Base-by-base conservation (phyloP, 2,888 invertebrate genomes). In the Polyommatus iphigenia region DNA sequence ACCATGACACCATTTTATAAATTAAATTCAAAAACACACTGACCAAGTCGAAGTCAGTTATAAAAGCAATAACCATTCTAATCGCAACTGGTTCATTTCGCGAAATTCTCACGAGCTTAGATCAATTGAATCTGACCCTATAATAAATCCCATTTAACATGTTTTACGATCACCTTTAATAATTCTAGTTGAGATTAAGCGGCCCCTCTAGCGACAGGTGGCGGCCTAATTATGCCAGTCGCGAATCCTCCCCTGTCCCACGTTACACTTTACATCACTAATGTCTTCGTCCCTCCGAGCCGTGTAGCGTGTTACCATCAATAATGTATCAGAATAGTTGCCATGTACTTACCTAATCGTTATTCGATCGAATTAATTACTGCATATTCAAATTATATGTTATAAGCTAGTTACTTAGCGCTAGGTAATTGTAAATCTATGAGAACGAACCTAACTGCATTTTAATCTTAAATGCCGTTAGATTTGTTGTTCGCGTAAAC, bases 161-260 rank as follows among this genome's bases (percentile, higher is more conserved):
- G 80, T 79, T 71, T 76, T 72, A 78, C 78, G 73, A 78, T 78
- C 78, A 18, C 59, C 78, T 81, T 80, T 82, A 82, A 83, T 82
- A 82, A 82, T 83, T 82, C 83, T 81, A 83, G 83, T 83, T 83
- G 67, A 81, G 82, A 83, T 83, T 81, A 80, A 81, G 79, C 80
- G 80, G 78, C 78, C 81, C 81, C 81, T 78, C 77, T 80, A 80
- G 82, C 79, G 80, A 81, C 80, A 80, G 83, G 78, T 72, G 72
- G 71, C 50, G 78, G 46, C 73, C 73, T 41, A 78, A 84, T 83
- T 85, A 81, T 82, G 82, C 82, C 84, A 84, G 81, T 85, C 82
- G 86, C 87, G 85, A 87, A 81, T 81, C 77, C 59, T 76, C 79
- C 81, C 84, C 83, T 80, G 78, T 82, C 84, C 82, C 76, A 82